A percentile compares a stretch with the other conserved stretches of the same genome.
Evolutionary conservation across 2,888 invertebrate species (phyloP).

Genomic region (Zelleria hepariella): DNA sequence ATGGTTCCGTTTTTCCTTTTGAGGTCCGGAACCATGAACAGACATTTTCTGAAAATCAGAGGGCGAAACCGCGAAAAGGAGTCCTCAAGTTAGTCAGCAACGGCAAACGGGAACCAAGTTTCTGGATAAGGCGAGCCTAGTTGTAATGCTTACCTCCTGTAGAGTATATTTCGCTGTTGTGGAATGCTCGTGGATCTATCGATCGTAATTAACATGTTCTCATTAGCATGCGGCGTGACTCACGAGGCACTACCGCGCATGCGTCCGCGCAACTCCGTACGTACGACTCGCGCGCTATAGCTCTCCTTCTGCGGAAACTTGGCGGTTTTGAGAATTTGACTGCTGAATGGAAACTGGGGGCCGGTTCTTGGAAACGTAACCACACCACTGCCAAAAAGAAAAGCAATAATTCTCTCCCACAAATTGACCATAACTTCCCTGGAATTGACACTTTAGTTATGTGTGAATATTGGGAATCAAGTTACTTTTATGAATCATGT

Average conservation of each 20-base stretch:
- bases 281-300: background rate
- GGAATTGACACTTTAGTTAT: too few relatives aligned
- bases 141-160: background rate
- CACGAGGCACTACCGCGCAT: slow-evolving; percentile 39
- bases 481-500: too few relatives aligned
- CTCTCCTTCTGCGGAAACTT: background rate
- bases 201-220: slow-evolving; percentile 46
- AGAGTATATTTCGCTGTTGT: background rate
- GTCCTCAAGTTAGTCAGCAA: background rate
- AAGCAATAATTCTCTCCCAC: too few relatives aligned
- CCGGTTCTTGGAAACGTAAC: background rate
- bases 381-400: too few relatives aligned
- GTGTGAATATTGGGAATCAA: too few relatives aligned
- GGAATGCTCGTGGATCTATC: slow-evolving; percentile 5
- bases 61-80: background rate
- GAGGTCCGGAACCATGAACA: too few relatives aligned
- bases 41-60: too few relatives aligned
- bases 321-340: background rate
- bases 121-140: too few relatives aligned
- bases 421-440: too few relatives aligned
- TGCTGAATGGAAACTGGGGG: background rate
- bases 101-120: background rate
- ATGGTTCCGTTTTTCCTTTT: too few relatives aligned
- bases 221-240: slow-evolving; percentile 37
- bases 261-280: slow-evolving; percentile 16